Evolutionary conservation across 2,888 invertebrate genomes (phyloP), one percentile per base, ranked within the genome.

Genomic region (Chamaedrilus cognettii): DNA sequence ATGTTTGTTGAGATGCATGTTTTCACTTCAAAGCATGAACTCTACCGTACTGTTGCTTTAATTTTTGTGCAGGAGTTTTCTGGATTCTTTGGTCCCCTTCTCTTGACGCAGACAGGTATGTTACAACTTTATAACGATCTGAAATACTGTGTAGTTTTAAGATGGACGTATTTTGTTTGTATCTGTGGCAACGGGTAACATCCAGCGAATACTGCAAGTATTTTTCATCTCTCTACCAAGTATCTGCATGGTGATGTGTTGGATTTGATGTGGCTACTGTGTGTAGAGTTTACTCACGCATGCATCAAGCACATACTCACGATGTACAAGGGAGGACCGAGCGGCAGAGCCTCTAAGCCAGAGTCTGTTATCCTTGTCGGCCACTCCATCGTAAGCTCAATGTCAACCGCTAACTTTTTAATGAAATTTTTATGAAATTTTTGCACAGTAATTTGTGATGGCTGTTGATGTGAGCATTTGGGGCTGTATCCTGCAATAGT

Each of bases 321-420:
- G 62, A 84, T 96, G 55, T 97, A 97, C 82, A 42, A 42, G 42
- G n/a, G n/a, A n/a, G n/a, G n/a, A n/a, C n/a, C n/a, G n/a, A 84
- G 83, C 60, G 86, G 80, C 76, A 83, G 74, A 76, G 85, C 68
- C 15, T 82, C 84, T 64, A 76, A 74, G 75, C 90, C 87, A 1
- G 84, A 82, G 33, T 86, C 88, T 57, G 88, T 98, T 23, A 87
- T 96, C 57, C 81, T 98, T 0, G 89, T 97, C 80, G 97, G 96
- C 4, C 97, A 98, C 87, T 98, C 97, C 7, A 95, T 97, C 93
- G 93, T 92, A 85, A 85, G 85, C 51, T 30, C n/a, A 19, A 26
- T 1, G 0, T 7, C 30, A n/a, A 19, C 30, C 7, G 52, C 30
- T 28, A 26, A 52, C 26, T 51, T 26, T 4, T 3, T 51, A 51